phyloP scores from a whole-genome alignment of 1,140 invertebrate genomes.

The Drosophila ironensis region DNA sequence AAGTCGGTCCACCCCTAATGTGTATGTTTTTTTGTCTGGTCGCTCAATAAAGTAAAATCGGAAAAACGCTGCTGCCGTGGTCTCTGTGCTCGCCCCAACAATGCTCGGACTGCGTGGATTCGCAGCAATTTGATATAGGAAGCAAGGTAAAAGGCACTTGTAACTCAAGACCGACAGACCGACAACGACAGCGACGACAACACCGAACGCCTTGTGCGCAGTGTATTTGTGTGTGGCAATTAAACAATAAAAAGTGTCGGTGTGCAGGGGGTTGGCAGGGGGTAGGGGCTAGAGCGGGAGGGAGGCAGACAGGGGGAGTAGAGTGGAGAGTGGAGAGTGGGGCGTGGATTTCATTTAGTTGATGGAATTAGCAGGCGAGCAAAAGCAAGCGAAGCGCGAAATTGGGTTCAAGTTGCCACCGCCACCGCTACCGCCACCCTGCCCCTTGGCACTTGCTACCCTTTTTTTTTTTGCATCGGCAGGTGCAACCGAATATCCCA shows the following conservation, averaged over 20 bases:
- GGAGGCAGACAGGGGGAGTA: conserved; percentile 15
- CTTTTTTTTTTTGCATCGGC: conserved; percentile 15
- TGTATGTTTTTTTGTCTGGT: conserved; percentile 41
- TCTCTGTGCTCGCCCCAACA: conserved; percentile 2
- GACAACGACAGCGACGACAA: conserved; percentile 28
- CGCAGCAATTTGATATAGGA: conserved; percentile 59
- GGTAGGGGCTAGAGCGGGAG: neutral
- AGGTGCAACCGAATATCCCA: conserved; percentile 36
- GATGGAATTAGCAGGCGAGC: conserved; percentile 42
- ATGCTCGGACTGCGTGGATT: conserved; percentile 24
- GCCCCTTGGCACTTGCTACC: conserved; percentile 4
- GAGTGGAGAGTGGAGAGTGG: conserved; percentile 44
- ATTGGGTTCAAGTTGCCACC: conserved; percentile 52
- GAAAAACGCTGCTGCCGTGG: conserved; percentile 10
- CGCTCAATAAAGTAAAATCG: conserved; percentile 23
- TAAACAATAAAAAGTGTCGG: conserved; percentile 60
- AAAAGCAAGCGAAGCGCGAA: conserved; percentile 69
- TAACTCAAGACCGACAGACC: conserved; percentile 65
- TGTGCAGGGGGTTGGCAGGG: neutral
- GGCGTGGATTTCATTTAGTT: conserved; percentile 60
- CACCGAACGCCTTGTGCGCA: conserved; percentile 41
- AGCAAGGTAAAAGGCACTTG: conserved; percentile 60
- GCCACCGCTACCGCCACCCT: too few species aligned
- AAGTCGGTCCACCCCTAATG: too few species aligned
- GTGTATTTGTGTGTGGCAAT: conserved; percentile 43